Evolutionary conservation across 92 coral and sea anemone genomes (phyloP), one percentile per base, ranked within the genome.

Genomic region (Zoanthus sansibaricus): DNA sequence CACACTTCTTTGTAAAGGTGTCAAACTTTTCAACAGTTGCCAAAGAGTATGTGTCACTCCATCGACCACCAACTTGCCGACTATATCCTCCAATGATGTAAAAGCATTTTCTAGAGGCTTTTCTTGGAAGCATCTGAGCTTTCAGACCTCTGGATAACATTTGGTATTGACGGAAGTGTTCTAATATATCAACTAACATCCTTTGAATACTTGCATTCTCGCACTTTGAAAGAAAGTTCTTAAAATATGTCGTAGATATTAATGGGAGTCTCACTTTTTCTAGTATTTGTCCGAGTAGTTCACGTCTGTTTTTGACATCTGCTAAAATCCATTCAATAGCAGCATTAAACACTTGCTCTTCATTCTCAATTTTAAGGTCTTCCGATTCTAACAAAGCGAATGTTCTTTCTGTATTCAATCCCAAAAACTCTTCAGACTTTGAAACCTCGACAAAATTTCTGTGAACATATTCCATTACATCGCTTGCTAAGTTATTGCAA

Each of bases 41-140:
- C 72, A 97, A 87, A 42, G 99, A 95, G 32, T 92, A 84, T 4
- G 95, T 88, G 79, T 95, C 98, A 86, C 94, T 91, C 96, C 96
- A 93, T 31, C 95, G 75, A 16, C 93, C 99, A 77, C 95, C 99
- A 32, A 83, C 88, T 54, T 86, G 71, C 7, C 94, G 94, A 48
- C 92, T 92, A 86, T 95, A 94, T 11, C 99, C 99, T 75, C 99
- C 99, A 73, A 97, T 84, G 61, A 97, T 62, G 52, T 87, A 94
- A 72, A 97, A 95, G 49, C 94, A 95, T 84, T 92, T 97, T 75
- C 95, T 93, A 62, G 99, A 93, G 15, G 95, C 94, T 76, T 79
- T 87, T 69, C 99, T 83, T 5, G 98, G 98, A 54, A 90, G 92
- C 76, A 85, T 87, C 66, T 71, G 87, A 5, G 37, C 79, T 61